Conservation (phyloP, 1,140 invertebrate genomes). For the Acyrthosiphon pisum region DNA sequence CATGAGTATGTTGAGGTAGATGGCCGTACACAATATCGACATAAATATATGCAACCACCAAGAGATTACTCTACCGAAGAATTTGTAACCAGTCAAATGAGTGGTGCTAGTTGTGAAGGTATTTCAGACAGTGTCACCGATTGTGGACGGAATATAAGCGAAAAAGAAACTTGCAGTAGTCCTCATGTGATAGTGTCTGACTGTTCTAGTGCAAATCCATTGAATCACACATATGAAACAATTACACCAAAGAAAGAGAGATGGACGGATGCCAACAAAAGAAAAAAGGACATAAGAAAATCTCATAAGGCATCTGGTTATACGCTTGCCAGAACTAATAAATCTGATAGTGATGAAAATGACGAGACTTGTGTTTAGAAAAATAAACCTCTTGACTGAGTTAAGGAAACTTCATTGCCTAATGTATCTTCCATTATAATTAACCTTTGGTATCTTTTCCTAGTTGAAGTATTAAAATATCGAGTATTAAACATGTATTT, state of each 20-base stretch:
- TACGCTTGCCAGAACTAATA: slow-evolving; percentile 32
- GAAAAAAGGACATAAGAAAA: slow-evolving; percentile 46
- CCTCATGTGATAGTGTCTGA: slow-evolving; percentile 56
- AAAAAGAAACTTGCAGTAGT: slow-evolving; percentile 58
- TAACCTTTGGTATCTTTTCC: not conserved
- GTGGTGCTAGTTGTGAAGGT: slow-evolving; percentile 57
- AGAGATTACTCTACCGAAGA: slow-evolving; percentile 57
- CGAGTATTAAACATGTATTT: not conserved
- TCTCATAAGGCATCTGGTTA: slow-evolving; percentile 28
- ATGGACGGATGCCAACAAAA: slow-evolving; percentile 27
- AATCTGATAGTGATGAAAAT: slow-evolving; percentile 53
- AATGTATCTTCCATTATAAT: not conserved
- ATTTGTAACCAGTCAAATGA: slow-evolving; percentile 58
- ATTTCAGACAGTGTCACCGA: slow-evolving; percentile 58
- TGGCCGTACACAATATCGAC: slow-evolving; percentile 21
- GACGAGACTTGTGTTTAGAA: slow-evolving; percentile 53
- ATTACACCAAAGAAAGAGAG: slow-evolving; percentile 47
- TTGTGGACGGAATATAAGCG: slow-evolving; percentile 60
- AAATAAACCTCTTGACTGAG: not conserved
- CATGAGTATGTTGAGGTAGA: slow-evolving; percentile 56
- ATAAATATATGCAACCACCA: slow-evolving; percentile 46
- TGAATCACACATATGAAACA: slow-evolving; percentile 50
- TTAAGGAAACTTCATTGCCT: not conserved
- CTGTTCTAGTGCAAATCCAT: slow-evolving; percentile 54
- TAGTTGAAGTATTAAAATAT: not conserved